Base-by-base conservation (phyloP, 30 jellyfish, hydroid and myxozoan species). In the Hydra vulgaris region DNA sequence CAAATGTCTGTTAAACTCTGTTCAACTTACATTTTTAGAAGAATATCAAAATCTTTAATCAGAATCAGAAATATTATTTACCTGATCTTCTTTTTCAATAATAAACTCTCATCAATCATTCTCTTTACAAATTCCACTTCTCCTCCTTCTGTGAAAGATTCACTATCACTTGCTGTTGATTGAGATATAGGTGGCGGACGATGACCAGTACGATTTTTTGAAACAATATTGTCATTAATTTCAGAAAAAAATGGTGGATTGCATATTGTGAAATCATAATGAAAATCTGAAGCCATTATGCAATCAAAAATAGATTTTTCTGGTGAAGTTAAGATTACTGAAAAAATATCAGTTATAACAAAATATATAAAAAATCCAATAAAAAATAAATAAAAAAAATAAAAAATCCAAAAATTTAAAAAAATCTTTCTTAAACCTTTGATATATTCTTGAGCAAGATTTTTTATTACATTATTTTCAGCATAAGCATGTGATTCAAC, bases 231-330 rank as follows among this genome's bases (percentile, higher is more conserved):
- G 54, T 86, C 96, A 67, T 23, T 69, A n/a, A 79, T 73, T 79
- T 91, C 98, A 19, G 73, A 79, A 73, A 93, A 93, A 76, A 93
- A 93, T 54, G 99, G 99, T 24, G 99, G 99, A 73, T 93, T 93
- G 69, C 99, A 93, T 95, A 93, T 84, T 18, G 89, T 74, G 77
- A 93, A 93, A 74, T 86, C 90, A 67, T 68, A 68, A 68, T 68
- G 7, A 68, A n/a, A 23, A 3, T 68, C 75, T 20, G 75, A 68
- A 40, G 68, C 61, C 12, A 40, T 40, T 15, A 68, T 8, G 15
- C 25, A 68, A 68, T 68, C 16, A 15, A 68, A 68, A 68, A 68
- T 15, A 68, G 85, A 27, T 23, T 78, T 27, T 20, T 73, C 66
- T 73, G 55, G 23, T 12, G 67, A 20, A 0, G 81, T 73, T 23